Base-by-base conservation (phyloP, 2,113 vertebrate species). In the Gymnarchus niloticus region DNA sequence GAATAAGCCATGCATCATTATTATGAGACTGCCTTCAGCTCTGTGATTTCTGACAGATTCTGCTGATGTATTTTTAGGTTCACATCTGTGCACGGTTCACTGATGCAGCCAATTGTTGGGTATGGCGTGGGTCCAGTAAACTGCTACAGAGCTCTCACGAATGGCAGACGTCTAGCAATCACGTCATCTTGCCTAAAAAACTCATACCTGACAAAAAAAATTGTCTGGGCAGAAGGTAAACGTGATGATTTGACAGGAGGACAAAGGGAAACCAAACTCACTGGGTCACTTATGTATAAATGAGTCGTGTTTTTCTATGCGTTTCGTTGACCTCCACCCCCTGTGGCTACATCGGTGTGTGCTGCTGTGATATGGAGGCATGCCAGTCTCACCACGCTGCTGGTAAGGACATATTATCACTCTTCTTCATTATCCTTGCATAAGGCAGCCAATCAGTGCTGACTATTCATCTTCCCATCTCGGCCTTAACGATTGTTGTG, bases 1-100 rank as follows among this genome's bases (percentile, higher is more conserved):
- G 65, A 73, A 73, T n/a, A 73, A 37, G 65, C 6, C 65, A 73
- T 73, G 19, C 33, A 73, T 73, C 65, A 73, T 73, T 73, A 73
- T 73, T 73, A 73, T 41, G 65, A 73, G 14, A 37, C 28, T 41
- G 33, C 65, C 41, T 28, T 73, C 65, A 73, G 65, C 28, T 41
- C 14, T 33, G 41, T 73, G 17, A 28, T 73, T 73, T 73, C 12
- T 41, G 28, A 19, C 65, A 73, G 61, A 37, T 65, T 33, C 61
- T 33, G 61, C 3, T 73, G 65, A 73, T 73, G 33, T 73, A 73
- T 73, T 41, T 12, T 73, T 73, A 33, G 37, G 33, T 41, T 73
- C 65, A 37, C 28, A 73, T 73, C 41, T 73, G 33, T 73, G 28
- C 65, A 21, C 19, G 33, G 28, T 41, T 73, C 65, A 73, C 12